phyloP scores from a whole-genome alignment of 2,888 invertebrate genomes.

The Eutolmus rufibarbis region DNA sequence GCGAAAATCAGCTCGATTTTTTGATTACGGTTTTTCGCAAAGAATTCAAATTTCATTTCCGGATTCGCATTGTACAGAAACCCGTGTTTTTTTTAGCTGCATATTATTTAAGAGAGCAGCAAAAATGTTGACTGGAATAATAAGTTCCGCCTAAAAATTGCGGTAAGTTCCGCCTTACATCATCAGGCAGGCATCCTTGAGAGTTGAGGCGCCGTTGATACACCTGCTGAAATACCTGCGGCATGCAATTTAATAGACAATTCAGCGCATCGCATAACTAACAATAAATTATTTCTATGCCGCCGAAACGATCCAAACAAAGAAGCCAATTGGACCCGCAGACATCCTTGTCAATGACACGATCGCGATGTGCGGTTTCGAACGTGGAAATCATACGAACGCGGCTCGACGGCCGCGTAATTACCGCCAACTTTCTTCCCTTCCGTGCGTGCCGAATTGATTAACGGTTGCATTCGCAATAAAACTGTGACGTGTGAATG shows the following conservation, averaged over 20 bases:
- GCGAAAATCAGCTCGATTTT: too few relatives aligned
- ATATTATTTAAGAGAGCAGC: too few relatives aligned
- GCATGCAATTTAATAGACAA: background rate
- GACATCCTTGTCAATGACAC: conserved; percentile 28
- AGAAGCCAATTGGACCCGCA: background rate
- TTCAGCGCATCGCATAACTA: background rate
- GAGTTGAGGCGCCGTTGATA: background rate
- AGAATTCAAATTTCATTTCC: too few relatives aligned
- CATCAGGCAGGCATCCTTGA: background rate
- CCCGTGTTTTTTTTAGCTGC: background rate
- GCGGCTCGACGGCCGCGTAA: background rate
- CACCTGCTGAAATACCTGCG: background rate
- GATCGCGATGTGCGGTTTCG: background rate
- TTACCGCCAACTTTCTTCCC: background rate
- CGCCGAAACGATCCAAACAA: background rate
- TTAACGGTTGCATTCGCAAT: conserved; percentile 21
- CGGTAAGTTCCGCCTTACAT: background rate
- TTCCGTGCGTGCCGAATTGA: conserved; percentile 1
- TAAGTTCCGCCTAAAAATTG: too few relatives aligned
- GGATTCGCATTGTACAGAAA: too few relatives aligned
- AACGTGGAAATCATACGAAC: background rate
- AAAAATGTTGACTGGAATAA: too few relatives aligned
- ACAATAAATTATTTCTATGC: background rate
- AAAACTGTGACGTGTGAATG: conserved; percentile 5
- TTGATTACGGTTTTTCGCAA: too few relatives aligned